Conservation (phyloP, 2,888 invertebrate genomes). For the Diaperis boleti region DNA sequence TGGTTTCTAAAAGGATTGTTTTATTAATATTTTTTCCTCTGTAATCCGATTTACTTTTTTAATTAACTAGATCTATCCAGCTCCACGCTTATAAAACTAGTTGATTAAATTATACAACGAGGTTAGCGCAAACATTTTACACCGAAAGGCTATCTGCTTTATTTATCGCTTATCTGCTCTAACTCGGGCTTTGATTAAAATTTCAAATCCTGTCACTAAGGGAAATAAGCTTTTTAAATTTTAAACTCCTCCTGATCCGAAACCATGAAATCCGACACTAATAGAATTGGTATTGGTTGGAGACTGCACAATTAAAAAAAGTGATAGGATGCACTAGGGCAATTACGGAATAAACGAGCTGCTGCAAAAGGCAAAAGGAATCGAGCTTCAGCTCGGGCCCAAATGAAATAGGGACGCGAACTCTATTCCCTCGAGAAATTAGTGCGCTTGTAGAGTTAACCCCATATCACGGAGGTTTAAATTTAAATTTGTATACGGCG, state of each 20-base stretch:
- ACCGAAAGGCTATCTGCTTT: background rate
- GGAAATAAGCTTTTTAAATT: constrained; percentile 10
- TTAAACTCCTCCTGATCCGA: background rate
- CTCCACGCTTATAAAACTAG: no score
- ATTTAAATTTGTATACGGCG: constrained; percentile 49
- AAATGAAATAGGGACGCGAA: constrained; percentile 46
- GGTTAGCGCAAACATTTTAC: no score
- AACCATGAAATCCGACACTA: constrained; percentile 10
- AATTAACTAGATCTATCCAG: no score
- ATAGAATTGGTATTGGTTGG: constrained; percentile 28
- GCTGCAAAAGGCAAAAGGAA: constrained; percentile 46
- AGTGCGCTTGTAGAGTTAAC: constrained; percentile 51
- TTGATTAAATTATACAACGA: no score
- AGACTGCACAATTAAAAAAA: constrained; percentile 38
- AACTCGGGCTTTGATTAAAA: constrained; percentile 9
- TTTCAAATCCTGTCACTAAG: background rate
- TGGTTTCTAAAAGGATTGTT: no score
- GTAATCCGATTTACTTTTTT: no score
- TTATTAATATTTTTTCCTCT: no score
- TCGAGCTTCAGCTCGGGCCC: constrained; percentile 38
- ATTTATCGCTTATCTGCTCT: background rate
- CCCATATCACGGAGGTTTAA: constrained; percentile 47
- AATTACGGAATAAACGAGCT: constrained; percentile 46
- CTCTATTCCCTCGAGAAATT: constrained; percentile 51
- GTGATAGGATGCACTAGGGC: constrained; percentile 41